Percentiles rank a stretch among this genome's conserved stretches.
These are phyloP conservation scores for Synergus itoensis DNA, from an alignment of 2,888 invertebrate genomes.

Conservation along the genomic window DNA sequence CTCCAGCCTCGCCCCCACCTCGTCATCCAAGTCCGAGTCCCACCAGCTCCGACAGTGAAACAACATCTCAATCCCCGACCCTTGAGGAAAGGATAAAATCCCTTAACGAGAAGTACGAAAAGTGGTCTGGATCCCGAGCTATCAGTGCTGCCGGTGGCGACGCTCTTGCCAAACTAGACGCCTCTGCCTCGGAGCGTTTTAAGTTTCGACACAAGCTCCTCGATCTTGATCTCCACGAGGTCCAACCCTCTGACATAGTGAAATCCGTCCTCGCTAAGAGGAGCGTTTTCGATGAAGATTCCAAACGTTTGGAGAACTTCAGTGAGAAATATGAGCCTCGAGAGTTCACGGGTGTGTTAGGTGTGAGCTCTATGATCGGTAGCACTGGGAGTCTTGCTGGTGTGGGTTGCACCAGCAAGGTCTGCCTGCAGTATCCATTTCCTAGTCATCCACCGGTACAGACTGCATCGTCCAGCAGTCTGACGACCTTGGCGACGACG, in stretches of 20 bases:
- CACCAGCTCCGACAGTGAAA: conserved; percentile 84
- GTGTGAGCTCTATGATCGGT: conserved; percentile 67
- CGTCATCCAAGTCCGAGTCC: conserved; percentile 88
- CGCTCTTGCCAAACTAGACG: conserved; percentile 79
- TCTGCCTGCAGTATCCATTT: conserved; percentile 87
- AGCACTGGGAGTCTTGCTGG: conserved; percentile 52
- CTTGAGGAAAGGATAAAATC: conserved; percentile 95
- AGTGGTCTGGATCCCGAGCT: conserved; percentile 88
- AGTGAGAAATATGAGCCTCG: conserved; percentile 89
- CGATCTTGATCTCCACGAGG: conserved; percentile 88
- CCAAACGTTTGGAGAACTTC: conserved; percentile 93
- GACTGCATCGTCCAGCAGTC: conserved; percentile 67
- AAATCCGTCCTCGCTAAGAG: conserved; percentile 94
- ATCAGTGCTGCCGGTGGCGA: conserved; percentile 81
- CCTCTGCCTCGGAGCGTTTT: conserved; percentile 79
- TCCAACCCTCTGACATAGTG: conserved; percentile 96
- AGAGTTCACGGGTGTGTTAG: conserved; percentile 78
- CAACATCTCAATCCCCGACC: conserved; percentile 83
- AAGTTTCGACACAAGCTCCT: conserved; percentile 86
- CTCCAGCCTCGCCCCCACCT: conserved; percentile 82
- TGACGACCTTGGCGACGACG: conserved; percentile 56
- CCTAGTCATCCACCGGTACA: conserved; percentile 86
- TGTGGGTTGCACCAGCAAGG: conserved; percentile 77
- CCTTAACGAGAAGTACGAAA: conserved; percentile 95
- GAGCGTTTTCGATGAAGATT: conserved; percentile 97